Base-by-base conservation (phyloP, 1,140 invertebrate species). In the Ips nitidus region DNA sequence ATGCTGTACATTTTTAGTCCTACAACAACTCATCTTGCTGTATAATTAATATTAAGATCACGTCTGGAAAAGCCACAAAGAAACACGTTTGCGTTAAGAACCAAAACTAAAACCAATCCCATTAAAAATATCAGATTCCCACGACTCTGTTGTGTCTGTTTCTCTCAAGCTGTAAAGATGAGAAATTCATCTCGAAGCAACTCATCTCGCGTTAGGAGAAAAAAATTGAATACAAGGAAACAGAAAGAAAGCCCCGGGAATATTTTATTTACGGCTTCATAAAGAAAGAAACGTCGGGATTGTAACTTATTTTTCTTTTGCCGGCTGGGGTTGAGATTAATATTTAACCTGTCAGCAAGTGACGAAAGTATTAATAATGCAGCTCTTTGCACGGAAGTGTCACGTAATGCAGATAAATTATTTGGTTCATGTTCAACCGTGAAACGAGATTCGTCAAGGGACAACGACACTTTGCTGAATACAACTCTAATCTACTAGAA, bases 361-460 rank as follows among this genome's bases (percentile, higher is more conserved):
- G 52, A 55, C 52, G 8, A 55, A 55, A 55, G 36, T 55, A 55
- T 55, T 55, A 55, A 55, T 55, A 55, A 55, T 55, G 7, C 52
- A 55, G 52, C 52, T 55, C 1, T 38, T 55, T 55, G 52, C 52
- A n/a, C 36, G 3, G 52, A 55, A 55, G 36, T 36, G 52, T 55
- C 52, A 55, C 37, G 52, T 55, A 55, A 55, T 55, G 52, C 8
- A 37, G 52, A 55, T 55, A 55, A 55, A 55, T 55, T 55, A 55
- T 55, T 55, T 55, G 8, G 52, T 8, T 55, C 22, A 50, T 55
- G 43, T 47, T 47, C 43, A 4, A 5, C 8, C 43, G 43, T 47
- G 43, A 47, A 47, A 47, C 8, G 43, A 5, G 8, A n/a, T n/a
- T 47, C 43, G 8, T 47, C 43, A 5, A 47, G 43, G 43, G 4